Conservation (phyloP, 2,113 vertebrate species). For the Erythrocercus mccallii region DNA sequence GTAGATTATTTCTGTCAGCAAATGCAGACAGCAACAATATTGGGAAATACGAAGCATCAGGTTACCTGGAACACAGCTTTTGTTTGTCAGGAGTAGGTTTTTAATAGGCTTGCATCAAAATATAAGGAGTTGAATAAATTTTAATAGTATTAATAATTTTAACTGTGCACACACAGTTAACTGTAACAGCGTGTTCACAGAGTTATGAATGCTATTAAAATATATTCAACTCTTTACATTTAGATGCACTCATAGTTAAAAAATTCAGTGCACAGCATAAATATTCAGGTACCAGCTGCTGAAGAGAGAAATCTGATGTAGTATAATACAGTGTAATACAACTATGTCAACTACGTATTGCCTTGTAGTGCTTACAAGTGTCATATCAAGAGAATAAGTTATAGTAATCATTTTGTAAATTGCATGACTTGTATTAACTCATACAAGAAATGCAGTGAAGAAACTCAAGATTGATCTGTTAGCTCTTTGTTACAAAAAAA, state of each 20-base stretch:
- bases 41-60: background rate
- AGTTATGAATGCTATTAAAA: constrained; percentile 22
- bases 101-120: constrained; percentile 3
- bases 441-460: background rate
- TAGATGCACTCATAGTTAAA: background rate
- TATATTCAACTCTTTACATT: constrained; percentile 1
- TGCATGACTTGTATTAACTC: background rate
- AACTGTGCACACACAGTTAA: background rate
- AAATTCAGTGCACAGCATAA: constrained; percentile 6
- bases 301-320: background rate
- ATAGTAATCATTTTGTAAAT: background rate
- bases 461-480: background rate
- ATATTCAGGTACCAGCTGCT: background rate
- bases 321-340: background rate
- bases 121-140: constrained; percentile 19
- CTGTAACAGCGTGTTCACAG: background rate
- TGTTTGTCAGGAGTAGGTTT: background rate
- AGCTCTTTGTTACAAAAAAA: background rate
- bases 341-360: background rate
- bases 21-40: background rate
- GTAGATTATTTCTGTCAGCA: constrained; percentile 10
- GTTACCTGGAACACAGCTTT: constrained; percentile 6
- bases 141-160: constrained; percentile 42
- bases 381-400: background rate
- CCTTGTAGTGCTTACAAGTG: background rate